A percentile compares a stretch with the other conserved stretches of the same genome.
Conservation (phyloP, 2,113 vertebrate species). For the Anarhynchus alexandrinus region DNA sequence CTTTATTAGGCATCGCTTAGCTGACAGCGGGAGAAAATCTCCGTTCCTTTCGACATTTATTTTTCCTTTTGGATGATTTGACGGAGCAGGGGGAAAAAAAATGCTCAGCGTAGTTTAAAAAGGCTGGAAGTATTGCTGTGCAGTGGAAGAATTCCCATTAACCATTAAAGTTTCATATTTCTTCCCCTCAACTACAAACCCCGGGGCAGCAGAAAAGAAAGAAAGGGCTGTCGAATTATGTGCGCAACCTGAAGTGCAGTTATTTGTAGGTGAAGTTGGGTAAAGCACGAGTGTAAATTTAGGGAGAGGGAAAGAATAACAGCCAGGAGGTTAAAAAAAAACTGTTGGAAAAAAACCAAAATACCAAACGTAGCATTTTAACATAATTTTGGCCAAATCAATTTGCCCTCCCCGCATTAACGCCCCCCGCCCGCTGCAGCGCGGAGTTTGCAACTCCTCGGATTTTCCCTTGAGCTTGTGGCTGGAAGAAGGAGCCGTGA, state of each 20-base stretch:
- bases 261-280: neutral
- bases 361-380: fast-evolving
- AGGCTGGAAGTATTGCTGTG: neutral
- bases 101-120: neutral
- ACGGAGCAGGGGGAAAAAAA: neutral
- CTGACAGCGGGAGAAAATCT: neutral
- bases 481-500: neutral
- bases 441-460: fast-evolving
- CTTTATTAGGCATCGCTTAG: neutral
- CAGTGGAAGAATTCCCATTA: neutral
- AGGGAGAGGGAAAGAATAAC: neutral
- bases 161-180: neutral
- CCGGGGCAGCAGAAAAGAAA: neutral
- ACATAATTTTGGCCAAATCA: neutral
- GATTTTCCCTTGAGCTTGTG: neutral
- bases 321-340: neutral
- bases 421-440: neutral
- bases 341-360: neutral
- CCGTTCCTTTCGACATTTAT: neutral
- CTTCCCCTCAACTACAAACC: neutral
- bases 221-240: neutral
- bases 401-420: neutral
- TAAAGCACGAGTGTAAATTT: neutral
- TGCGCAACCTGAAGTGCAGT: too few species aligned
- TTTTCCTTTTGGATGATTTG: neutral